These are phyloP conservation scores for Sparus aurata DNA, from an alignment of 2,797 vertebrate genomes.

Conservation along the genomic window DNA sequence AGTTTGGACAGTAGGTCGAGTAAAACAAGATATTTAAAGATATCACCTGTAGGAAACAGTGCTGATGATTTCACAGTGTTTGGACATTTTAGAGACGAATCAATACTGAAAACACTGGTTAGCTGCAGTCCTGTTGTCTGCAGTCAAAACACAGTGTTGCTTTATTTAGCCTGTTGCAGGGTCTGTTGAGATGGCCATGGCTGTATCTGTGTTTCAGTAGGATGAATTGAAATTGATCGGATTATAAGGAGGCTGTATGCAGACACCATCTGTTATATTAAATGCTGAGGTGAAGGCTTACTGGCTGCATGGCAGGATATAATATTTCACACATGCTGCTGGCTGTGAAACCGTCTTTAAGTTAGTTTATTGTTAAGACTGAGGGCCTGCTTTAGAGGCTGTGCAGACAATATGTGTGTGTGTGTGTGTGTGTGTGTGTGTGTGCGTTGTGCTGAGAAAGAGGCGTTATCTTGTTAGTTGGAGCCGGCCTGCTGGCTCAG, in stretches of 20 bases:
- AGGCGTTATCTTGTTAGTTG: constrained; percentile 19
- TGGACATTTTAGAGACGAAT: no score
- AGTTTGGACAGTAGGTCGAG: neutral
- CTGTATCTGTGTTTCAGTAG: constrained; percentile 37
- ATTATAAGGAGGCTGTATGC: constrained; percentile 39
- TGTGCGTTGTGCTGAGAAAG: constrained; percentile 7
- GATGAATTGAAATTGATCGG: constrained; percentile 53
- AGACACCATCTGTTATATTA: constrained; percentile 67
- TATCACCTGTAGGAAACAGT: no score
- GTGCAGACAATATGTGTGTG: neutral
- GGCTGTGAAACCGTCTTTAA: constrained; percentile 17
- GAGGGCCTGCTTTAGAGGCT: neutral
- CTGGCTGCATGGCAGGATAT: constrained; percentile 32
- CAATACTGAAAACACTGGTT: neutral
- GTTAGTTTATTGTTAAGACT: neutral
- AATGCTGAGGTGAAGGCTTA: constrained; percentile 58
- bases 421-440: constrained; percentile 3
- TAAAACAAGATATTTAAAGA: no score
- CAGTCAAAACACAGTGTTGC: neutral
- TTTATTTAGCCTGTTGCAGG: neutral
- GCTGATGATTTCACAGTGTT: no score
- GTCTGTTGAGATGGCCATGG: neutral
- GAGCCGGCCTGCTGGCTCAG: constrained; percentile 21
- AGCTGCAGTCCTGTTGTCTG: neutral
- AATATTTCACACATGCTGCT: constrained; percentile 40